phyloP scores from a whole-genome alignment of 2,797 vertebrate genomes.

The Coranthus polyacanthus region DNA sequence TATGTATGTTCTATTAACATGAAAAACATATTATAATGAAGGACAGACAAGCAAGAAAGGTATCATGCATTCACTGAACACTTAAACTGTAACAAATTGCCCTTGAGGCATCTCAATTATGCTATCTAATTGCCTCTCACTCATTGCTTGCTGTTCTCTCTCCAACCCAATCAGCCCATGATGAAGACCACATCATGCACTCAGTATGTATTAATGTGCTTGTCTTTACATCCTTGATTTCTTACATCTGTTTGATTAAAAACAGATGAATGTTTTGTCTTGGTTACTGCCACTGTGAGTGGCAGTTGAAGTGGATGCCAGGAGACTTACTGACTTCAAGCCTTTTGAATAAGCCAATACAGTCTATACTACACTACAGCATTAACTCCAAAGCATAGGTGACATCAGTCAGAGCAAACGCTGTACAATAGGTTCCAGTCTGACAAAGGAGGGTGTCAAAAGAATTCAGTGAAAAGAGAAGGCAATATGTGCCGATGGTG shows the following conservation, averaged over 20 bases:
- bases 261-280: constrained; percentile 23
- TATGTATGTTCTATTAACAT: neutral
- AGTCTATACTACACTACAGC: constrained; percentile 26
- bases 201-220: constrained; percentile 10
- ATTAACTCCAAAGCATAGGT: constrained; percentile 54
- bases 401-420: constrained; percentile 63
- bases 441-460: constrained; percentile 76
- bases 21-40: constrained; percentile 10
- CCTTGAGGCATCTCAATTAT: constrained; percentile 80
- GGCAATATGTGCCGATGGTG: constrained; percentile 49
- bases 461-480: constrained; percentile 59
- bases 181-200: constrained; percentile 45
- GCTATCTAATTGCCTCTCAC: constrained; percentile 75
- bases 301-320: constrained; percentile 20
- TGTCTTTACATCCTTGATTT: constrained; percentile 11
- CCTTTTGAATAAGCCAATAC: constrained; percentile 32
- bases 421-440: constrained; percentile 61
- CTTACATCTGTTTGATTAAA: constrained; percentile 44
- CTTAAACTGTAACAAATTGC: constrained; percentile 76
- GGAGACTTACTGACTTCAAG: constrained; percentile 33
- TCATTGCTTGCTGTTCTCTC: constrained; percentile 54
- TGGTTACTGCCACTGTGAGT: constrained; percentile 7
- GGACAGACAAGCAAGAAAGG: neutral
- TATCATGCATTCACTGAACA: constrained; percentile 60
- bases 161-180: constrained; percentile 62